Evolutionary conservation across 2,888 invertebrate species (phyloP), one percentile per base, ranked within the genome.

Genomic region (Drosophila formosana): DNA sequence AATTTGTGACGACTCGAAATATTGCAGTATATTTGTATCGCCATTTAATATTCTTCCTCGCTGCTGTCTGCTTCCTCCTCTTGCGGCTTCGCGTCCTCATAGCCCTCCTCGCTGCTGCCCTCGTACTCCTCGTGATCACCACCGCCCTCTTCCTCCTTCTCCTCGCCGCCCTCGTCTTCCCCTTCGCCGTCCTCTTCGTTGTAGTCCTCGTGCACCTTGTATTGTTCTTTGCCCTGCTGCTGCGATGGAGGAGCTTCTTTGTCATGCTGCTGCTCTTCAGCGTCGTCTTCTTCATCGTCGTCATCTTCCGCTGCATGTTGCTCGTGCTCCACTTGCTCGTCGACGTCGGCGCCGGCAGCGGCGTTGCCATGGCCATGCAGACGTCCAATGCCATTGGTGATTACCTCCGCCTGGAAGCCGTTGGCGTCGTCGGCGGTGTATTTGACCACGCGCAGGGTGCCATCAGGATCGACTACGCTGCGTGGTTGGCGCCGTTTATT

Each of bases 361-460:
- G 49, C 77, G 46, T 41, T 72, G 50, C 82, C 82, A 74, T 91
- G 90, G 47, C 91, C 91, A 64, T 92, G 90, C 58, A 88, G 63
- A 9, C 84, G 79, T 32, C 88, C 77, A 32, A 91, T 83, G 30
- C 92, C 92, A 70, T 92, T 90, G 28, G 90, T 90, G 61, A 91
- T 90, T 26, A 93, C 91, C 82, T 92, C 90, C 18, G 93, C 96
- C 93, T 95, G 95, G 93, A 96, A 96, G 45, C 96, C 96, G 86
- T 95, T 95, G 81, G 94, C 93, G 57, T 95, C 94, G 91, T 96
- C 96, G 8, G 96, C 96, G 1, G 95, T 95, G 87, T 96, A 96
- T 82, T 94, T 94, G 46, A 96, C 96, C 52, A 95, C 94, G 80
- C 96, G 93, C 62, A 96, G 93, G 65, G 94, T 94, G 75, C 96